Evolutionary conservation across 1,140 invertebrate genomes (phyloP).

Genomic region (Zaprionus inermis): DNA sequence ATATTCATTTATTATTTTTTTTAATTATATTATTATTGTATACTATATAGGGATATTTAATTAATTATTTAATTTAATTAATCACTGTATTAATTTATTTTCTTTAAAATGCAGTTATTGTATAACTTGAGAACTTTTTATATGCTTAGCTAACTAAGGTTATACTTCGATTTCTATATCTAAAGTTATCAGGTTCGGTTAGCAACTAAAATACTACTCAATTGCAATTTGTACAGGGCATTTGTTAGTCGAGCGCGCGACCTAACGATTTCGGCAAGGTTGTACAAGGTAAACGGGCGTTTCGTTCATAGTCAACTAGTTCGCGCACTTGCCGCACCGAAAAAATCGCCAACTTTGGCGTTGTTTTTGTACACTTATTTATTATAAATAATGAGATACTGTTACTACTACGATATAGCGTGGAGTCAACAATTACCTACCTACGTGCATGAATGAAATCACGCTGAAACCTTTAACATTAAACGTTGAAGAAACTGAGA

Average conservation of each 20-base stretch:
- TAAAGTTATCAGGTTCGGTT: no score
- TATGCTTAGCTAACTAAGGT: no score
- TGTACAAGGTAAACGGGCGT: conserved; percentile 80
- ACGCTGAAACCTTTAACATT: conserved; percentile 65
- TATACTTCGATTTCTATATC: no score
- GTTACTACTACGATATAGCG: conserved; percentile 13
- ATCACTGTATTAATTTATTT: no score
- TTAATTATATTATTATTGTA: no score
- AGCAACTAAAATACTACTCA: neutral
- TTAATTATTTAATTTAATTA: no score
- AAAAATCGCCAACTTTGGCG: conserved; percentile 58
- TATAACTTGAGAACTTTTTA: no score
- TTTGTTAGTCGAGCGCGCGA: neutral
- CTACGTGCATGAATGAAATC: conserved; percentile 63
- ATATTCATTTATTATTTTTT: no score
- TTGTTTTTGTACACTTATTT: conserved; percentile 55
- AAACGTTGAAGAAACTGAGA: conserved; percentile 25
- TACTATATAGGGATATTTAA: no score
- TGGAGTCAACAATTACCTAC: conserved; percentile 68
- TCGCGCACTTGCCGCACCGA: conserved; percentile 62
- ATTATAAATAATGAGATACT: conserved; percentile 72
- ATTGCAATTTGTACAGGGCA: neutral
- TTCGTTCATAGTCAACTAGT: conserved; percentile 79
- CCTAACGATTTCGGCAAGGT: conserved; percentile 62
- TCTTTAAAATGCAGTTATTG: no score